A percentile compares a stretch with the other conserved stretches of the same genome.
Evolutionary conservation across 2,888 invertebrate genomes (phyloP).

Genomic region (Drosophila suboccidentalis): DNA sequence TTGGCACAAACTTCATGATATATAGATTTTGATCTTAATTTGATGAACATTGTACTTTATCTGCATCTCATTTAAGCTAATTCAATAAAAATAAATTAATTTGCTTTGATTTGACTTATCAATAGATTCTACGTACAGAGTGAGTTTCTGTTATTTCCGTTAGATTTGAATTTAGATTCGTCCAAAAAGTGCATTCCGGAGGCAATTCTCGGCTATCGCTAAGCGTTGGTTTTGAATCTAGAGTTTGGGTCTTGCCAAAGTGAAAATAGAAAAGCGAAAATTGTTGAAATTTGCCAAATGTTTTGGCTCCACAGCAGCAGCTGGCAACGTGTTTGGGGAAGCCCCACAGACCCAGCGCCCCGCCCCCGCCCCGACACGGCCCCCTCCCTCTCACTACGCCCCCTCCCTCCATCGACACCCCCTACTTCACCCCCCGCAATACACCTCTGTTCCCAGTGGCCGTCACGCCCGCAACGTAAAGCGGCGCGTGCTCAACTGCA

Average conservation of each 20-base stretch:
- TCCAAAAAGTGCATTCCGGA: slow-evolving; percentile 19
- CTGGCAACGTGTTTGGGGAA: neutral
- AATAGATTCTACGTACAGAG: neutral
- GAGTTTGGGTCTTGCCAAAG: slow-evolving; percentile 18
- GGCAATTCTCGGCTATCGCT: slow-evolving; percentile 20
- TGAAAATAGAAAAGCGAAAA: slow-evolving; percentile 29
- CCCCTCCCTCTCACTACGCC: neutral
- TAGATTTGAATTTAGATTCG: slow-evolving; percentile 22
- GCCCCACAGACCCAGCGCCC: neutral
- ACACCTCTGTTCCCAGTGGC: slow-evolving; percentile 7
- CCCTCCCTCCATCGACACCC: neutral
- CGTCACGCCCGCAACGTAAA: slow-evolving; percentile 74
- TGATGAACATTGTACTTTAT: too few relatives aligned
- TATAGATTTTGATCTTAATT: too few relatives aligned
- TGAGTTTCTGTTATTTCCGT: slow-evolving; percentile 2
- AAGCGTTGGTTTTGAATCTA: slow-evolving; percentile 16
- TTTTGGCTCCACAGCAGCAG: slow-evolving; percentile 33
- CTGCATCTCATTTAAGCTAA: neutral
- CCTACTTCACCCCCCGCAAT: neutral
- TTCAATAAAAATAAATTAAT: neutral
- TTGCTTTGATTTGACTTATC: neutral
- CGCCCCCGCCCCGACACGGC: too few relatives aligned
- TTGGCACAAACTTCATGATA: too few relatives aligned
- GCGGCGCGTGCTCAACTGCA: slow-evolving; percentile 75
- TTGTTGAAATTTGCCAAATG: slow-evolving; percentile 48